Conservation (phyloP, 1,140 invertebrate genomes). For the Calycopis cecrops region DNA sequence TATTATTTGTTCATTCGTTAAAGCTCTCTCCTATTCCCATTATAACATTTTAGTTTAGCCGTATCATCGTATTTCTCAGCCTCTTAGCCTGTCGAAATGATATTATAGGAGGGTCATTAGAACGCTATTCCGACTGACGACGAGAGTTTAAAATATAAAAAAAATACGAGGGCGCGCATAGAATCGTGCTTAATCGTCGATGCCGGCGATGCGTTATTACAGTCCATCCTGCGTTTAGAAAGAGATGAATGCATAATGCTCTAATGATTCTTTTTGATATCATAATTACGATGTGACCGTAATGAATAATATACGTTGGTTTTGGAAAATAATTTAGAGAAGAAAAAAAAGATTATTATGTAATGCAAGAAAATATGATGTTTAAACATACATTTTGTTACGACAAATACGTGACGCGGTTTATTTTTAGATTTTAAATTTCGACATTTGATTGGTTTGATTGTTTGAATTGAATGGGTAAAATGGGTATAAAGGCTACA, state of each 20-base stretch:
- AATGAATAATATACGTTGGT: neutral
- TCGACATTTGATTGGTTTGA: too few species aligned
- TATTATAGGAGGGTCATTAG: constrained; percentile 40
- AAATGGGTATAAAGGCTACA: too few species aligned
- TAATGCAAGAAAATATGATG: too few species aligned
- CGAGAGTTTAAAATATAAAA: constrained; percentile 42
- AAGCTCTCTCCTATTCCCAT: constrained; percentile 16
- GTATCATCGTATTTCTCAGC: constrained; percentile 41
- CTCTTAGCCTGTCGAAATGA: constrained; percentile 29
- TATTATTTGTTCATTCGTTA: constrained; percentile 16
- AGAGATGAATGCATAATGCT: constrained; percentile 41
- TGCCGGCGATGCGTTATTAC: constrained; percentile 43
- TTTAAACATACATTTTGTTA: too few species aligned
- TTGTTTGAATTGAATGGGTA: too few species aligned
- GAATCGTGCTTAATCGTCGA: constrained; percentile 68
- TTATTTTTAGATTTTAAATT: too few species aligned
- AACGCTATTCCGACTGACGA: constrained; percentile 34
- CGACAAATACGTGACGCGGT: too few species aligned
- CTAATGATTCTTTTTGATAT: constrained; percentile 63
- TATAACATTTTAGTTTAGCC: constrained; percentile 29
- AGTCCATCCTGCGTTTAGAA: constrained; percentile 43
- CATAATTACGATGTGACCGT: constrained; percentile 48
- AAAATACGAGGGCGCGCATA: constrained; percentile 68
- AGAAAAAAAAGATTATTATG: too few species aligned
- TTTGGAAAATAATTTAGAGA: too few species aligned